Conservation (phyloP, 1,140 invertebrate genomes). For the Leptonema lineaticorne region DNA sequence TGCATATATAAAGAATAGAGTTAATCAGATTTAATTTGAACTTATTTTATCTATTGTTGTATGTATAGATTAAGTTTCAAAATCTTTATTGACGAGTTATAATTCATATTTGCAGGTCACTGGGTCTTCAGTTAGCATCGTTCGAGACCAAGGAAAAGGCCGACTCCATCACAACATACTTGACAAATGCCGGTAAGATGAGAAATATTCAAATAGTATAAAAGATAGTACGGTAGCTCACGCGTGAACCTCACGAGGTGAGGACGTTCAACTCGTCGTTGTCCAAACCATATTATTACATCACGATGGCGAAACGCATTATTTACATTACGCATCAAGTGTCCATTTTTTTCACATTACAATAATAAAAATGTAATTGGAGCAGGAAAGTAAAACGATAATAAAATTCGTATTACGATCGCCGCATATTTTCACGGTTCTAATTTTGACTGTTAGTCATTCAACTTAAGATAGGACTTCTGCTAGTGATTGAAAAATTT, state of each 20-base stretch:
- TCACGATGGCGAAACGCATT: constrained; percentile 26
- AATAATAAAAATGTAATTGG: neutral
- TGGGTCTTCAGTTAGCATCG: constrained; percentile 79
- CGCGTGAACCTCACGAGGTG: constrained; percentile 25
- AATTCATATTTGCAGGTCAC: constrained; percentile 58
- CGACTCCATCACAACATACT: constrained; percentile 77
- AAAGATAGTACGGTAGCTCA: neutral
- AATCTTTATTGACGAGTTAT: constrained; percentile 6
- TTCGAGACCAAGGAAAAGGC: constrained; percentile 85
- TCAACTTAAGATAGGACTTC: too few species aligned
- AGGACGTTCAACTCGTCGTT: constrained; percentile 39
- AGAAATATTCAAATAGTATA: too few species aligned
- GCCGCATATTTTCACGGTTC: too few species aligned
- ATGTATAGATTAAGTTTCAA: too few species aligned
- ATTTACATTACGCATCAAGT: constrained; percentile 34
- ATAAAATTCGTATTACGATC: too few species aligned
- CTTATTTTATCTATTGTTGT: too few species aligned
- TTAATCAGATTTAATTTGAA: too few species aligned
- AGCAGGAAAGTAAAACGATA: neutral
- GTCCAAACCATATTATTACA: constrained; percentile 34
- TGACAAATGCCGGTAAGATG: constrained; percentile 70
- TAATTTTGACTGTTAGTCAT: too few species aligned
- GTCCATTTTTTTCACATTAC: neutral
- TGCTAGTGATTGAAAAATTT: too few species aligned
- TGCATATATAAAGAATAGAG: too few species aligned